Percentiles rank a stretch among this genome's conserved stretches.
phyloP scores from a whole-genome alignment of 1,140 invertebrate species.

The Hirudo medicinalis region DNA sequence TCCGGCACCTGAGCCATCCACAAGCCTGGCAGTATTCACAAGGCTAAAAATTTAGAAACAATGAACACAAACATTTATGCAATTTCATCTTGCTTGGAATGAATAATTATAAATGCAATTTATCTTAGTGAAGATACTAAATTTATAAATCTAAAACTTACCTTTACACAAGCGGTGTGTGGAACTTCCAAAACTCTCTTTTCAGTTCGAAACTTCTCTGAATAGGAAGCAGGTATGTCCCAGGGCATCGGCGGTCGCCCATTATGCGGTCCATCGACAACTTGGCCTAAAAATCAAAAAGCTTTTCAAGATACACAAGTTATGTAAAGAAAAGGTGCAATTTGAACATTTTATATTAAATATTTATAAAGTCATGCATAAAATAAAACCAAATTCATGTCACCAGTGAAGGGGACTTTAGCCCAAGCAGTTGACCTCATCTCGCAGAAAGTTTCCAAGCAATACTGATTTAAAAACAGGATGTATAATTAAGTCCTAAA shows the following conservation, averaged over 20 bases:
- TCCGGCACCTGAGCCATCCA: constrained; percentile 26
- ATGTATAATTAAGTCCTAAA: not conserved
- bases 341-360: no score
- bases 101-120: not conserved
- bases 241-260: constrained; percentile 29
- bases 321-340: no score
- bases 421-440: constrained; percentile 26
- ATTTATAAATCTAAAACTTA: constrained; percentile 18
- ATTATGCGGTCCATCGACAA: constrained; percentile 29
- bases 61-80: not conserved
- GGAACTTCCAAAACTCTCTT: constrained; percentile 29
- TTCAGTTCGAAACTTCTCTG: constrained; percentile 27
- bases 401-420: constrained; percentile 24
- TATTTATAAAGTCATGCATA: not conserved
- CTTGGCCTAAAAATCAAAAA: constrained; percentile 19
- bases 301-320: not conserved
- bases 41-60: constrained; percentile 19
- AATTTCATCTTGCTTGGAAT: not conserved
- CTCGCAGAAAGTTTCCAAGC: constrained; percentile 30
- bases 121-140: not conserved
- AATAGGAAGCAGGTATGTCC: constrained; percentile 25
- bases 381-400: not conserved
- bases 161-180: constrained; percentile 29
- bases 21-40: constrained; percentile 28
- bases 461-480: constrained; percentile 25